A percentile compares a stretch with the other conserved stretches of the same genome.
These are phyloP conservation scores for Volucella bombylans DNA, from an alignment of 2,888 invertebrate species.

Conservation along the genomic window DNA sequence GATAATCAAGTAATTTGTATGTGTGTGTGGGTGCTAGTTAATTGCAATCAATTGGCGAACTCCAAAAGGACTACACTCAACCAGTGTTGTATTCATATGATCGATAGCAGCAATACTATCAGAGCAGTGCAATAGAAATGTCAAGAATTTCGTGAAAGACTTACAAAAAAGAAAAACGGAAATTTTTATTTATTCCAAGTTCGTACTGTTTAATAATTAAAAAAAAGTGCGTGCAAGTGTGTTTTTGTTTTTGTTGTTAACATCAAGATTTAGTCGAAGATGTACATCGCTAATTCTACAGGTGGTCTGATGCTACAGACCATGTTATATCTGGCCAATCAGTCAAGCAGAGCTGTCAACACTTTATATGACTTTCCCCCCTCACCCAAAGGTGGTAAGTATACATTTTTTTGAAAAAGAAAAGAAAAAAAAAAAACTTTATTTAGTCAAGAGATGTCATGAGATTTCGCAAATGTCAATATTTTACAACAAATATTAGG, in stretches of 20 bases:
- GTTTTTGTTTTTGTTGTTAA: conserved; percentile 11
- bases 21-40: conserved; percentile 39
- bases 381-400: conserved; percentile 81
- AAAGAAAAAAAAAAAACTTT: background rate
- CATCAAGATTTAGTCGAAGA: conserved; percentile 60
- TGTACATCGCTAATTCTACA: conserved; percentile 81
- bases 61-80: conserved; percentile 10
- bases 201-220: background rate
- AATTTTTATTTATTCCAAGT: conserved; percentile 20
- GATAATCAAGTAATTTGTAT: conserved; percentile 61
- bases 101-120: background rate
- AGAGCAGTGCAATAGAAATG: conserved; percentile 44
- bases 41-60: conserved; percentile 58
- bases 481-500: too few species aligned
- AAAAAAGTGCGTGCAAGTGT: conserved; percentile 24
- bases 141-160: conserved; percentile 16
- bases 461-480: too few species aligned
- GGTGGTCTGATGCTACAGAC: conserved; percentile 82
- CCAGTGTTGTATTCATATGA: background rate
- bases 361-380: conserved; percentile 80
- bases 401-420: background rate
- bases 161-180: background rate
- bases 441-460: background rate
- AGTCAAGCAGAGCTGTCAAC: conserved; percentile 80
- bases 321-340: conserved; percentile 82